Evolutionary conservation across 2,888 invertebrate genomes (phyloP).

Genomic region (Hartigia nigra): DNA sequence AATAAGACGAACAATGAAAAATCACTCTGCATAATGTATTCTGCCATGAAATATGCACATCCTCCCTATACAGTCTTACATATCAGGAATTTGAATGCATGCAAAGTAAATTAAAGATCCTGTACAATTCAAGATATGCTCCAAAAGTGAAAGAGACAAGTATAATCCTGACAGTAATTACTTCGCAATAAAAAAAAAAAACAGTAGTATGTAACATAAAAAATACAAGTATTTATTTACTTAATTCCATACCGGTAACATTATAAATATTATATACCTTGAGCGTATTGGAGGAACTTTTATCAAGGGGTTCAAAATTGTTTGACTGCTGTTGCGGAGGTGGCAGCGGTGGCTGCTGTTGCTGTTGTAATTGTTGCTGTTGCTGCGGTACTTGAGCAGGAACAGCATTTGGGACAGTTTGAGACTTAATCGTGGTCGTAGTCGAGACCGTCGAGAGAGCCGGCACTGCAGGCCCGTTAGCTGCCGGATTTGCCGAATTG

Average conservation of each 20-base stretch:
- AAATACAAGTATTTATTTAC: background rate
- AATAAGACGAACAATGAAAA: background rate
- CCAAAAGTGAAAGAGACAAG: background rate
- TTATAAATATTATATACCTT: slow-evolving; percentile 51
- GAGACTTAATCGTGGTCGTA: slow-evolving; percentile 33
- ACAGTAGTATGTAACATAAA: background rate
- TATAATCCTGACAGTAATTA: background rate
- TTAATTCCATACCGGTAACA: background rate
- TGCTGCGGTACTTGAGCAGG: slow-evolving; percentile 19
- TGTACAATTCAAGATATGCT: background rate
- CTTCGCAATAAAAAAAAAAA: background rate
- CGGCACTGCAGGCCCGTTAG: slow-evolving; percentile 48
- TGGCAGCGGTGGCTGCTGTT: slow-evolving; percentile 10
- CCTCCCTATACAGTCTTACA: background rate
- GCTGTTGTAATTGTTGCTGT: slow-evolving; percentile 15
- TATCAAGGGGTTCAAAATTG: slow-evolving; percentile 62
- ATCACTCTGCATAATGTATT: background rate
- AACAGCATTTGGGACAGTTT: slow-evolving; percentile 23
- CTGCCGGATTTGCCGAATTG: slow-evolving; percentile 39
- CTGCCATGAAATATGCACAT: background rate
- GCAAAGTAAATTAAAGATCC: background rate
- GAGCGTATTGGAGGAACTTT: slow-evolving; percentile 63
- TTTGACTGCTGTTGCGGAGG: slow-evolving; percentile 48
- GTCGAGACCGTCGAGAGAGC: slow-evolving; percentile 29
- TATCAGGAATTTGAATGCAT: background rate